Evolutionary conservation across 2,888 invertebrate genomes (phyloP).

Genomic region (Andrena chrysosceles): DNA sequence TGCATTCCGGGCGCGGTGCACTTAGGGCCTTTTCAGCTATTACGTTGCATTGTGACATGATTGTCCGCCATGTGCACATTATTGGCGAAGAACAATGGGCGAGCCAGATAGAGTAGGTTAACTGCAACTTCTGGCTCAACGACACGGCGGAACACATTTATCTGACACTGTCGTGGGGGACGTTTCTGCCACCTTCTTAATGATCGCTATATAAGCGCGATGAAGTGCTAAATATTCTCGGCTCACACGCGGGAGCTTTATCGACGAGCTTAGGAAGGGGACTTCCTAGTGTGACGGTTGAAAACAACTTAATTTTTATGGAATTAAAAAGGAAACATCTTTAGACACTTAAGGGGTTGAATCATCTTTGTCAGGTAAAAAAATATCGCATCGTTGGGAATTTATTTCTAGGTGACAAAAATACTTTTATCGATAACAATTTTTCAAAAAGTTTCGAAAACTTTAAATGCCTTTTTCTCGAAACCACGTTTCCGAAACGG

Average conservation of each 20-base stretch:
- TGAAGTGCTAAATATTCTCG: constrained; percentile 11
- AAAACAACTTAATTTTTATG: too few species aligned
- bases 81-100: constrained; percentile 51
- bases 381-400: too few species aligned
- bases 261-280: not conserved
- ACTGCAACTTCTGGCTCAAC: constrained; percentile 32
- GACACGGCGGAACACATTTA: constrained; percentile 1
- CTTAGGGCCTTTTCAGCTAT: constrained; percentile 47
- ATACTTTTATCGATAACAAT: too few species aligned
- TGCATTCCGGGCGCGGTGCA: constrained; percentile 39
- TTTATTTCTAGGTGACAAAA: too few species aligned
- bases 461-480: too few species aligned
- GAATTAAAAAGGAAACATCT: too few species aligned
- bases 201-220: not conserved
- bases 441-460: not conserved
- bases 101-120: constrained; percentile 32
- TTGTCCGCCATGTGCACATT: constrained; percentile 46
- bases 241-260: not conserved
- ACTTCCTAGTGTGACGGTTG: too few species aligned
- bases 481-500: too few species aligned
- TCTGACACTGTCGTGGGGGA: constrained; percentile 12
- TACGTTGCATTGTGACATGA: constrained; percentile 45
- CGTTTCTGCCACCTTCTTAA: constrained; percentile 20
- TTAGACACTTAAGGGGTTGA: too few species aligned
- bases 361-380: constrained; percentile 12